Evolutionary conservation across 2,113 vertebrate genomes (phyloP).

Genomic region (Antennarius striatus): DNA sequence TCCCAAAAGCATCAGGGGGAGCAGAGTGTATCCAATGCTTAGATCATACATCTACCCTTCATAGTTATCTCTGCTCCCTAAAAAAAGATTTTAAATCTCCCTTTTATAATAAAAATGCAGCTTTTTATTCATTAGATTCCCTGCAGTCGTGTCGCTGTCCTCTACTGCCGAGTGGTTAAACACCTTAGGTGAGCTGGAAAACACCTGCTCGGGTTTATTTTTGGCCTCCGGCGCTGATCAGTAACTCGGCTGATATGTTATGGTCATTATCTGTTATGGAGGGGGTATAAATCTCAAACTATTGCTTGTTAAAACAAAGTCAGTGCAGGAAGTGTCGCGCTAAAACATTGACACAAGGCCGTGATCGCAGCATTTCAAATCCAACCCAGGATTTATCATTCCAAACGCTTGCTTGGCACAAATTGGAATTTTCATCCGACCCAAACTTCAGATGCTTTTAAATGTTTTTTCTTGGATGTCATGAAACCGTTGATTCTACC

Average conservation of each 20-base stretch:
- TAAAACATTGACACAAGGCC: conserved; percentile 22
- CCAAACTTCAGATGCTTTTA: conserved; percentile 31
- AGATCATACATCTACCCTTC: no score
- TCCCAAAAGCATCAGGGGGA: no score
- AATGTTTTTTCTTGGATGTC: background rate
- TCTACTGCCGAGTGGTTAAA: background rate
- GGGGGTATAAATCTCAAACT: conserved; percentile 33
- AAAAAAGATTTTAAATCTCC: no score
- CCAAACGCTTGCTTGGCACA: background rate
- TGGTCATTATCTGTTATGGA: conserved; percentile 49
- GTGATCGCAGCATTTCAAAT: conserved; percentile 40
- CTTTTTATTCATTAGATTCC: no score
- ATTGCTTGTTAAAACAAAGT: conserved; percentile 42
- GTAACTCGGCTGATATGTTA: conserved; percentile 41
- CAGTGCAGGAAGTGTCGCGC: conserved; percentile 36
- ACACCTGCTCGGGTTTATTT: conserved; percentile 35
- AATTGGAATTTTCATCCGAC: conserved; percentile 12
- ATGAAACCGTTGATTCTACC: conserved; percentile 71
- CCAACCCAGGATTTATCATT: conserved; percentile 9
- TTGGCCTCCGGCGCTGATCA: conserved; percentile 39
- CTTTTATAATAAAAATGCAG: no score
- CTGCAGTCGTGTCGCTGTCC: background rate
- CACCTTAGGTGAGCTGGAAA: conserved; percentile 10
- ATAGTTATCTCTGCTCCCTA: no score
- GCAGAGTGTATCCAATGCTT: no score